phyloP scores from a whole-genome alignment of 2,797 vertebrate species.

The Urophycis tenuis region DNA sequence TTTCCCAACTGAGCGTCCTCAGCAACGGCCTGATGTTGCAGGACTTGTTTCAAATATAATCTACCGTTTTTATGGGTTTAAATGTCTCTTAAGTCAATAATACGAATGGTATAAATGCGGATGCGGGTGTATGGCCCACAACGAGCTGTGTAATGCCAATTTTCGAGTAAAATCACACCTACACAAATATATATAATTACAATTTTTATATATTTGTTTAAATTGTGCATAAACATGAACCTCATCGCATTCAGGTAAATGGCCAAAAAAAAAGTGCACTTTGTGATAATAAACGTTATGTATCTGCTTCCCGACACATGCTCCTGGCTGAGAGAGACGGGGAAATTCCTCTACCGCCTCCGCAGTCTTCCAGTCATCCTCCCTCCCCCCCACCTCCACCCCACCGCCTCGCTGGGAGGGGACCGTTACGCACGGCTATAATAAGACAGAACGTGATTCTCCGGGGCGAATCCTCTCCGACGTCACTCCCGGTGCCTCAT shows the following conservation, averaged over 20 bases:
- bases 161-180: no score
- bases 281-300: not conserved
- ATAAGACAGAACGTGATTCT: slow-evolving; percentile 65
- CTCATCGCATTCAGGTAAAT: not conserved
- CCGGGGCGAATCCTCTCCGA: slow-evolving; percentile 68
- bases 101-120: no score
- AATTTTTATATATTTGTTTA: not conserved
- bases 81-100: not conserved
- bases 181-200: no score
- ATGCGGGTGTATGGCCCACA: not conserved
- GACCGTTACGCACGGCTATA: slow-evolving; percentile 64
- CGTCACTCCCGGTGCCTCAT: slow-evolving; percentile 65
- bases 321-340: slow-evolving; percentile 60
- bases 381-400: slow-evolving; percentile 44
- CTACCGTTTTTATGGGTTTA: not conserved
- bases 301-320: not conserved
- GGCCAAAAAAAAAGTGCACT: not conserved
- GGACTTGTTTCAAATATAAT: not conserved
- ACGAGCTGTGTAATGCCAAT: not conserved
- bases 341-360: slow-evolving; percentile 64
- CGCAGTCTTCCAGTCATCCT: slow-evolving; percentile 46
- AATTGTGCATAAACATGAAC: not conserved
- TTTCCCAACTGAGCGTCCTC: not conserved
- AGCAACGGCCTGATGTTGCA: not conserved
- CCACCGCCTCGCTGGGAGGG: slow-evolving; percentile 50